These are phyloP conservation scores for Callithrix jacchus DNA, from an alignment of 2,113 vertebrate species.

Conservation along the genomic window DNA sequence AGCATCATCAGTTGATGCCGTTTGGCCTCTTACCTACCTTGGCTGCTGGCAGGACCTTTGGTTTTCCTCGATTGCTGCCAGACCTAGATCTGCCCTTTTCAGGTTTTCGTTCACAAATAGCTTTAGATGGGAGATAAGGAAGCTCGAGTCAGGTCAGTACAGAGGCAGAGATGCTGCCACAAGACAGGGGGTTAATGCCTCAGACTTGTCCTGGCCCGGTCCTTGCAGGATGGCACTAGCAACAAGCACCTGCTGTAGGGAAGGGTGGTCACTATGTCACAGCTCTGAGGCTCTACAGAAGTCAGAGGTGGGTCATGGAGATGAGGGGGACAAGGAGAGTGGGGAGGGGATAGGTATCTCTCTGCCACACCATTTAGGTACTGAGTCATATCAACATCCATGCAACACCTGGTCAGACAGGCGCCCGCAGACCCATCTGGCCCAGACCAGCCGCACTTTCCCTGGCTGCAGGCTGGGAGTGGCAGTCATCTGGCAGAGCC, in stretches of 20 bases:
- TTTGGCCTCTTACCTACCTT: neutral
- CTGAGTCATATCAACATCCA: neutral
- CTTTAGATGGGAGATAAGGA: slow-evolving; percentile 30
- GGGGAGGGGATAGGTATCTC: neutral
- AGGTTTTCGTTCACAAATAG: neutral
- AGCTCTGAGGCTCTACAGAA: neutral
- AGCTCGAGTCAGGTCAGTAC: neutral
- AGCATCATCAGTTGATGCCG: neutral
- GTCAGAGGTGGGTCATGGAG: neutral
- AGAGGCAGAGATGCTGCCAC: neutral
- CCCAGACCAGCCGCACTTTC: neutral
- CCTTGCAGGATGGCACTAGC: neutral
- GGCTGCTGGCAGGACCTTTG: neutral
- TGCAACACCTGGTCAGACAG: slow-evolving; percentile 23
- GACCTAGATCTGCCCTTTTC: neutral
- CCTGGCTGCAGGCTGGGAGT: slow-evolving; percentile 10
- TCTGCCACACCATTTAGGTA: neutral
- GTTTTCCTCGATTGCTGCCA: neutral
- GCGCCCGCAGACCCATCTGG: neutral
- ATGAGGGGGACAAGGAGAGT: too few species aligned
- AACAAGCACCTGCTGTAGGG: neutral
- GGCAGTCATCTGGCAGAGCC: neutral
- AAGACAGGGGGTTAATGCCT: neutral
- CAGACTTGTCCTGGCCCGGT: neutral
- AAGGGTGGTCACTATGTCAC: neutral